Evolutionary conservation across 2,888 invertebrate genomes (phyloP), one percentile per base, ranked within the genome.

Genomic region (Lapara coniferarum): DNA sequence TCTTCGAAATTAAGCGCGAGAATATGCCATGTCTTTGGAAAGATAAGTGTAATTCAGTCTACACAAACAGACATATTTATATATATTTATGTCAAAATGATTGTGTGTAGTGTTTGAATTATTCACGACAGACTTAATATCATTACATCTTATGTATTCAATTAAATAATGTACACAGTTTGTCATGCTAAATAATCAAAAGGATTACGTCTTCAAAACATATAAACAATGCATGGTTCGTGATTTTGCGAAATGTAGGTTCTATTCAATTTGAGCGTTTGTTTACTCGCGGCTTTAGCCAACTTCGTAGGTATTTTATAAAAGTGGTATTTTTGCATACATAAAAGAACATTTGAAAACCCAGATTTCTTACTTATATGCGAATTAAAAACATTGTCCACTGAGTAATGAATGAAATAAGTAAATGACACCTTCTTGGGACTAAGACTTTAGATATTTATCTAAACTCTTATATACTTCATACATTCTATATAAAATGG

Each of bases 11-110:
- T 16, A 12, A 46, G 16, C 12, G n/a, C 59, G 44, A 46, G 16
- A 6, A 59, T 46, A 44, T 10, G 46, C 16, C 16, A 46, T 16
- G 16, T 46, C 59, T 46, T 59, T 59, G 44, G 44, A 44, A 59
- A 59, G 59, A 46, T 59, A 46, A 59, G 4, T 16, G 44, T 59
- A 46, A 59, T 16, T 59, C 59, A 59, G 59, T 16, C 59, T 12
- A 59, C 44, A 44, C 44, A 59, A 59, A 59, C 59, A 59, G 12
- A 59, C 44, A 46, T 59, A 59, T 46, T 58, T 58, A 57, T 30
- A 59, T n/a, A 58, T 37, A 10, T 16, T 25, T 30, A 58, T 13
- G 56, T 30, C 56, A 56, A 56, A 58, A 30, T 58, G 30, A 58
- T 58, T 37, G 58, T 37, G 37, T 37, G 37, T 30, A 58, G 14